Percentiles rank a stretch among this genome's conserved stretches.
phyloP scores from a whole-genome alignment of 2,888 invertebrate species.

The Drosophila anomalata region DNA sequence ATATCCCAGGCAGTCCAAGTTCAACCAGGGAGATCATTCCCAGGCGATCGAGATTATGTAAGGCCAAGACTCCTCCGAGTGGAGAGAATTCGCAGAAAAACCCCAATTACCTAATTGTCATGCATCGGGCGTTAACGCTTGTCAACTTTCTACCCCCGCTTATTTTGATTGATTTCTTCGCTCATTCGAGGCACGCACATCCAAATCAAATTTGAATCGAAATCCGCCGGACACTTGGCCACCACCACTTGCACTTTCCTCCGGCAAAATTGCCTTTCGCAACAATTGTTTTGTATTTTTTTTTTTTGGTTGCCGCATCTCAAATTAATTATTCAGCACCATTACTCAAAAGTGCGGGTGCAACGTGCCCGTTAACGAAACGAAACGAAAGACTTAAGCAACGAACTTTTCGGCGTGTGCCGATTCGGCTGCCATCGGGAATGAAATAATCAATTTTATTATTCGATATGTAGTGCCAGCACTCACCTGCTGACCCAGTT shows the following conservation, averaged over 20 bases:
- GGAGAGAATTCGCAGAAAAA: constrained; percentile 33
- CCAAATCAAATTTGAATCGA: constrained; percentile 18
- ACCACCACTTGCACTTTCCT: constrained; percentile 71
- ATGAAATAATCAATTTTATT: constrained; percentile 46
- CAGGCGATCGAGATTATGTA: constrained; percentile 58
- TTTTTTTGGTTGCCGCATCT: constrained; percentile 14
- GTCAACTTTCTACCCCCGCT: constrained; percentile 64
- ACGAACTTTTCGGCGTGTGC: constrained; percentile 53
- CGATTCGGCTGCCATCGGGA: constrained; percentile 22
- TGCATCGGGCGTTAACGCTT: constrained; percentile 40
- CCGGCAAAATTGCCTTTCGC: constrained; percentile 42
- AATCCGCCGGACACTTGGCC: constrained; percentile 39
- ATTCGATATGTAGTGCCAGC: constrained; percentile 30
- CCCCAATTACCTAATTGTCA: constrained; percentile 43
- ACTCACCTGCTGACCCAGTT: constrained; percentile 63
- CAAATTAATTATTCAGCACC: constrained; percentile 65
- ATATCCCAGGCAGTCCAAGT: constrained; percentile 1
- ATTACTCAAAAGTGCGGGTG: constrained; percentile 40
- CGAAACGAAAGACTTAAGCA: constrained; percentile 65
- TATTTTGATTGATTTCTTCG: constrained; percentile 55
- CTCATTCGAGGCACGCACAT: constrained; percentile 60
- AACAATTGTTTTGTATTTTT: constrained; percentile 25
- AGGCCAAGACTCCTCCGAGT: constrained; percentile 22
- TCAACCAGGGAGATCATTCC: constrained; percentile 26
- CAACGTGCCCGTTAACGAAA: constrained; percentile 33